A percentile compares a stretch with the other conserved stretches of the same genome.
These are phyloP conservation scores for Pterocles gutturalis DNA, from an alignment of 2,113 vertebrate genomes.

Conservation along the genomic window DNA sequence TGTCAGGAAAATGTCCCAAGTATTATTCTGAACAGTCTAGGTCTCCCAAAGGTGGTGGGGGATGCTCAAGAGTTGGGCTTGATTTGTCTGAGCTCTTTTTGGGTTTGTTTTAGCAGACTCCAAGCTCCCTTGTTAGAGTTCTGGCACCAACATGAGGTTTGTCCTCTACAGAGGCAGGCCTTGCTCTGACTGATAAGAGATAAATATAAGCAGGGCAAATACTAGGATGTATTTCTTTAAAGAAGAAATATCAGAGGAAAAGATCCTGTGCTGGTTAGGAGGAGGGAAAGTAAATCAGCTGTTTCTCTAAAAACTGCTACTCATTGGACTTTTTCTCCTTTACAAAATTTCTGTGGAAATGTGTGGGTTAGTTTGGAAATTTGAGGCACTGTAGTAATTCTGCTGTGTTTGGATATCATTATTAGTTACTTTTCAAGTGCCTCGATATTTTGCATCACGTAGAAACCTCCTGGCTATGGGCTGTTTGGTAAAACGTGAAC, in stretches of 20 bases:
- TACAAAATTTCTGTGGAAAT: background rate
- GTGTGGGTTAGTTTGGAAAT: background rate
- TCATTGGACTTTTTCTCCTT: background rate
- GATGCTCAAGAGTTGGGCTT: background rate
- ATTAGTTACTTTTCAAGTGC: background rate
- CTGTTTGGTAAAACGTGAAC: background rate
- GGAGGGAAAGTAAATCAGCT: background rate
- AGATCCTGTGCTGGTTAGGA: background rate
- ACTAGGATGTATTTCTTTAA: background rate
- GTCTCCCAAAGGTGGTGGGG: background rate
- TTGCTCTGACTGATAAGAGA: background rate
- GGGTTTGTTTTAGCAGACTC: background rate
- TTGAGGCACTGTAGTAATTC: background rate
- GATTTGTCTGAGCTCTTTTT: background rate
- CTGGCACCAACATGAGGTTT: background rate
- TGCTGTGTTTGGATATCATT: rapidly evolving
- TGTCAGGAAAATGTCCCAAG: background rate
- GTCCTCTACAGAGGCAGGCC: background rate
- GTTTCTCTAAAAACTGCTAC: background rate
- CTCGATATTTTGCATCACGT: background rate
- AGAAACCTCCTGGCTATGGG: background rate
- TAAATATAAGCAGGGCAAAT: background rate
- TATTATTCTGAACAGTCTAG: background rate
- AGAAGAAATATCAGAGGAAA: background rate
- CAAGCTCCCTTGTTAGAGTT: rapidly evolving